Evolutionary conservation across 2,113 vertebrate genomes (phyloP).

Genomic region (Origma solitaria): DNA sequence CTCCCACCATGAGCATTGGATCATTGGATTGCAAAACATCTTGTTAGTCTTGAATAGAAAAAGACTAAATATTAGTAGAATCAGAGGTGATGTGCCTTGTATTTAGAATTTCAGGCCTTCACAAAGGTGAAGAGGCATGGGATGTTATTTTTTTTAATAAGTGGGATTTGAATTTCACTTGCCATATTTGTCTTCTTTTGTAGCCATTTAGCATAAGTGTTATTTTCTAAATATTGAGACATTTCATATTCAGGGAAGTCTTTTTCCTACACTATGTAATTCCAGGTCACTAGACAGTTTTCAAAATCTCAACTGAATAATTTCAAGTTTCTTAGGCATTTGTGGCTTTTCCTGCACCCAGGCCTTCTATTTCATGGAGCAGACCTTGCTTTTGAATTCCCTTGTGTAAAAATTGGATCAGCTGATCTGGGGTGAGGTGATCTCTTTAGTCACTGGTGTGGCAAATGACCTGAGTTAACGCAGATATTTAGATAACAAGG

Average conservation of each 20-base stretch:
- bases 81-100: not conserved
- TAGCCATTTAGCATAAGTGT: not conserved
- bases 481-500: not conserved
- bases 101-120: not conserved
- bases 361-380: not conserved
- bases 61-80: not conserved
- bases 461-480: not conserved
- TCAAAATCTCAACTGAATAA: not conserved
- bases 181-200: not conserved
- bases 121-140: not conserved
- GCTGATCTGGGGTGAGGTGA: not conserved
- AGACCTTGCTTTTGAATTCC: not conserved
- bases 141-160: not conserved
- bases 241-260: not conserved
- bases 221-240: not conserved
- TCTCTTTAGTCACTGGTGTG: not conserved
- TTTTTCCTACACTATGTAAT: not conserved
- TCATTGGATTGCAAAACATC: not conserved
- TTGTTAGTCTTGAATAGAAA: not conserved
- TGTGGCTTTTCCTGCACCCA: not conserved
- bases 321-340: not conserved
- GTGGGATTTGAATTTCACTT: not conserved
- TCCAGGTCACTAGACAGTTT: not conserved
- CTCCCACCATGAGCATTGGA: not conserved
- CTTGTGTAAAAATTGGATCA: not conserved